phyloP scores from a whole-genome alignment of 1,140 invertebrate species.

The Pseudobourletiella spinata region DNA sequence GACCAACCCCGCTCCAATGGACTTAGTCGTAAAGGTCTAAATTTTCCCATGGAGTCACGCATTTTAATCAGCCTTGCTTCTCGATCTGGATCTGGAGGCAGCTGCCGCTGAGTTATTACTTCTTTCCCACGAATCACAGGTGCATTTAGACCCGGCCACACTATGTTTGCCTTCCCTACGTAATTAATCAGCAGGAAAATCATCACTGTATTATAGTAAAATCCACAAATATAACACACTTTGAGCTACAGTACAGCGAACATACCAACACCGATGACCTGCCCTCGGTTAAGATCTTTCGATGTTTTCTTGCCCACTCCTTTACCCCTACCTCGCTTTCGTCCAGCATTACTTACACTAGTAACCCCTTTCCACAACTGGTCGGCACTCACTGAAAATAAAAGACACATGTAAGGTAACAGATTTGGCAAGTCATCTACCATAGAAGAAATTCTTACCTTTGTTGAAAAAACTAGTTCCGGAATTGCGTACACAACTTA shows the following conservation, averaged over 20 bases:
- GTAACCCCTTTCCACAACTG: constrained; percentile 89
- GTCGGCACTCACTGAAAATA: constrained; percentile 59
- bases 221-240: no score
- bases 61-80: constrained; percentile 60
- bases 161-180: constrained; percentile 60
- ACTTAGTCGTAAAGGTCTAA: constrained; percentile 52
- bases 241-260: not conserved
- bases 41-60: constrained; percentile 58
- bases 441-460: constrained; percentile 6
- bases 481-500: not conserved
- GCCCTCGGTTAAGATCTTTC: constrained; percentile 82
- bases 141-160: constrained; percentile 85
- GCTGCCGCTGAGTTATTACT: constrained; percentile 56
- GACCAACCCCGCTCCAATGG: constrained; percentile 84
- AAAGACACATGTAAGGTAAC: not conserved
- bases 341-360: constrained; percentile 91
- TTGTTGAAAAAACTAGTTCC: constrained; percentile 25
- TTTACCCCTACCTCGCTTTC: constrained; percentile 85
- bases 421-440: not conserved
- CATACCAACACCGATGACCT: constrained; percentile 71
- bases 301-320: constrained; percentile 58
- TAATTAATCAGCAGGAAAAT: no score
- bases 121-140: constrained; percentile 69
- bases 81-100: constrained; percentile 61
- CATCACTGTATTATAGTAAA: no score